phyloP scores from a whole-genome alignment of 2,113 vertebrate species.

The Brachyhypopomus occidentalis region DNA sequence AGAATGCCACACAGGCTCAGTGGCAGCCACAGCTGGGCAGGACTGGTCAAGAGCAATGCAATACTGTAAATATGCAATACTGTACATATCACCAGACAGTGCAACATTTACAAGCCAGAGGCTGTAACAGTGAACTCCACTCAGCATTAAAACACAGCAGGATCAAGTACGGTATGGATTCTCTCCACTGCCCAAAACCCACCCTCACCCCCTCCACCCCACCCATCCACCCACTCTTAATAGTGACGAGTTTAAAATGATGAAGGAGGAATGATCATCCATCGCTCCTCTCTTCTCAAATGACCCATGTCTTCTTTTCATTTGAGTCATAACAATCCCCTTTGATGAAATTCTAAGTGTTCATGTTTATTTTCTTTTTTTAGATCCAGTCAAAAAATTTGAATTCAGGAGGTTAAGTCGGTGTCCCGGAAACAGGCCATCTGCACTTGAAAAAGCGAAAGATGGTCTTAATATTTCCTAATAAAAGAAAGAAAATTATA shows the following conservation, averaged over 20 bases:
- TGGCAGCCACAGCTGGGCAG: too few species aligned
- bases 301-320: not conserved
- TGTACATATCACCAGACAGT: not conserved
- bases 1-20: too few species aligned
- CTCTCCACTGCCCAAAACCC: not conserved
- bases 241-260: not conserved
- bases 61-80: not conserved
- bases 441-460: too few species aligned
- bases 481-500: not conserved
- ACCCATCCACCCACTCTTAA: not conserved
- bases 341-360: not conserved
- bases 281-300: not conserved
- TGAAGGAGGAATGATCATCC: not conserved
- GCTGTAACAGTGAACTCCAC: not conserved
- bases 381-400: not conserved
- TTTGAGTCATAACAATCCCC: not conserved
- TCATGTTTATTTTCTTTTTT: not conserved
- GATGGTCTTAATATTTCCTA: not conserved
- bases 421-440: not conserved
- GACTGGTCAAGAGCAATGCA: too few species aligned
- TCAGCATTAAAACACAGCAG: not conserved
- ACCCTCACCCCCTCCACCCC: too few species aligned
- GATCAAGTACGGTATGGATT: too few species aligned
- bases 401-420: too few species aligned
- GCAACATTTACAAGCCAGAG: not conserved